Conservation (phyloP, 2,888 invertebrate species). For the Andrena praecox region DNA sequence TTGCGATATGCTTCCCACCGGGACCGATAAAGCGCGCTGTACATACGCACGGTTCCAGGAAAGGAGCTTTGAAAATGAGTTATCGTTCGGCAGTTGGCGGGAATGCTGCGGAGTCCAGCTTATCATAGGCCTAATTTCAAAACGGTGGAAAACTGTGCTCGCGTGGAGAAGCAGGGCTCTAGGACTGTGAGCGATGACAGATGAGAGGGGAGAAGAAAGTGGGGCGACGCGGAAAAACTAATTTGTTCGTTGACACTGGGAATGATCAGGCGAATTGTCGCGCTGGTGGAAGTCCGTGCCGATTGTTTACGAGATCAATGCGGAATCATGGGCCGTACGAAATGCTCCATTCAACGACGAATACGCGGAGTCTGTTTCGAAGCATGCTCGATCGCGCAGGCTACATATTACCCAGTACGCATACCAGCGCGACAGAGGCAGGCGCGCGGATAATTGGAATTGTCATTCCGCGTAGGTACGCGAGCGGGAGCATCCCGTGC, state of each 20-base stretch:
- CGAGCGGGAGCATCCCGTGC: background rate
- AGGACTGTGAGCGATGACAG: background rate
- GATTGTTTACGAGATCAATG: slow-evolving; percentile 18
- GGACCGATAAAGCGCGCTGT: background rate
- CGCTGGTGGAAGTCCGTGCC: background rate
- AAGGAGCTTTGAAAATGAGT: background rate
- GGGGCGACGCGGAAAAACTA: background rate
- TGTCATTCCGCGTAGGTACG: slow-evolving; percentile 33
- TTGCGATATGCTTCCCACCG: background rate
- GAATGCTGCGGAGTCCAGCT: background rate
- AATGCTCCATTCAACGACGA: slow-evolving; percentile 4
- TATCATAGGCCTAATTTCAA: background rate
- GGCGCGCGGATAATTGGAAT: slow-evolving; percentile 52
- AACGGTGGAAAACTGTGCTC: background rate
- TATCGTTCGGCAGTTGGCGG: background rate
- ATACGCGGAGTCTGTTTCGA: background rate
- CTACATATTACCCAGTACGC: slow-evolving; percentile 26
- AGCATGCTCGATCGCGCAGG: slow-evolving; percentile 36
- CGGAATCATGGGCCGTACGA: slow-evolving; percentile 27
- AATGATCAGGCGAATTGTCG: background rate
- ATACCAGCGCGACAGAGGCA: slow-evolving; percentile 32
- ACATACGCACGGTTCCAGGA: background rate
- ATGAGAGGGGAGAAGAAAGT: background rate
- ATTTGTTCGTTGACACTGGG: background rate
- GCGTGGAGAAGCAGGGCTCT: background rate